Conservation (phyloP, 2,113 vertebrate species). For the Pipra filicauda region DNA sequence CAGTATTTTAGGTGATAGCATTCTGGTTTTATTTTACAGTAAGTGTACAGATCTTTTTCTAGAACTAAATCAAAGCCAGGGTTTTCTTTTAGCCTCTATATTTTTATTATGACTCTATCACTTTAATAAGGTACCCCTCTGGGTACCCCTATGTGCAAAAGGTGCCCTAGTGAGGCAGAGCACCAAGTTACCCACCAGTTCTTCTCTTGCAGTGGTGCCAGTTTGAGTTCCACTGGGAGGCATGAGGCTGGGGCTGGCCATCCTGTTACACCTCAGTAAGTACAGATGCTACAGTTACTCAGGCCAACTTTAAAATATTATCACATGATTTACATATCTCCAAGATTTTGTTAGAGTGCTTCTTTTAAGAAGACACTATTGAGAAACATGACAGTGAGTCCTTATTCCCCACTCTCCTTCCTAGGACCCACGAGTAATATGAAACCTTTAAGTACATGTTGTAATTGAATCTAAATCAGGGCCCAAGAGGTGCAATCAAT, state of each 20-base stretch:
- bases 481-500: neutral
- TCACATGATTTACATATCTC: neutral
- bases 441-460: neutral
- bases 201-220: neutral
- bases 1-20: neutral
- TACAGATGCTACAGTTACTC: slow-evolving; percentile 2
- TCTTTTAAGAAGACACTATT: neutral
- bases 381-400: neutral
- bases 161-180: neutral
- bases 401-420: neutral
- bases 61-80: neutral
- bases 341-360: neutral
- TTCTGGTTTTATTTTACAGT: neutral
- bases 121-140: neutral
- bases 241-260: slow-evolving; percentile 46
- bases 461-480: neutral
- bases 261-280: slow-evolving; percentile 65
- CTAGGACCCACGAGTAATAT: neutral
- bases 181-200: neutral
- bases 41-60: neutral
- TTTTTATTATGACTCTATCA: neutral
- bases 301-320: neutral
- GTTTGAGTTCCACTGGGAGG: neutral
- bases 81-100: neutral
- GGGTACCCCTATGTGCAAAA: neutral